Conservation (phyloP, 1,140 invertebrate genomes). For the Marisa cornuarietis region DNA sequence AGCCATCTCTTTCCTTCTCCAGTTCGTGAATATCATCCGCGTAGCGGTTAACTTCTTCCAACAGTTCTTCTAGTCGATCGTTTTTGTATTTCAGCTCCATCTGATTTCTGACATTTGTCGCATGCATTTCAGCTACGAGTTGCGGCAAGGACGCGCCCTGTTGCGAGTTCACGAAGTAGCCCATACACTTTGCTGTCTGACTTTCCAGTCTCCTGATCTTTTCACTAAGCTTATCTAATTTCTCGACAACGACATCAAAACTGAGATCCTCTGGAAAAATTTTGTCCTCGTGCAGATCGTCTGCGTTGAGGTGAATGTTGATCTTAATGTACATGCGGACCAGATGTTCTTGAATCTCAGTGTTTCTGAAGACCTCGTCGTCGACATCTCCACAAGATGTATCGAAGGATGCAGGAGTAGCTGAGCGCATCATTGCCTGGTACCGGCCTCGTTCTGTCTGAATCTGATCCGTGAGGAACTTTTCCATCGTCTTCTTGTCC, state of each 20-base stretch:
- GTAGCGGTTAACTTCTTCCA: too few species aligned
- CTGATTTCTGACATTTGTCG: too few species aligned
- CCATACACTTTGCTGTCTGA: background rate
- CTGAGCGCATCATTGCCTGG: conserved; percentile 12
- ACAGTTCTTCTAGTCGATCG: too few species aligned
- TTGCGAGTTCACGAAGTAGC: too few species aligned
- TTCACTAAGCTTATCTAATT: conserved; percentile 10
- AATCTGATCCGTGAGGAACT: conserved; percentile 45
- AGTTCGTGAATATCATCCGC: too few species aligned
- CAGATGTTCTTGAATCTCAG: conserved; percentile 16
- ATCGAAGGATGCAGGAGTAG: background rate
- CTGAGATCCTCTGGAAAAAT: conserved; percentile 22
- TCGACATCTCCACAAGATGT: background rate
- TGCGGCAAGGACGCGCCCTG: too few species aligned
- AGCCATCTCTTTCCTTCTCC: too few species aligned
- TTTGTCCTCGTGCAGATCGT: background rate
- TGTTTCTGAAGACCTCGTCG: background rate
- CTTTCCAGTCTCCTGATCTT: conserved; percentile 4
- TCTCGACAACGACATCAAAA: conserved; percentile 18
- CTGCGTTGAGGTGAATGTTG: background rate
- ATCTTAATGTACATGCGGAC: conserved; percentile 26
- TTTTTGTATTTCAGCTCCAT: too few species aligned
- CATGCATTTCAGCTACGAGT: too few species aligned
- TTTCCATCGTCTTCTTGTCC: conserved; percentile 49
- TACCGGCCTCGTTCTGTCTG: conserved; percentile 39